Evolutionary conservation across 2,797 vertebrate species (phyloP).

Genomic region (Urophycis tenuis): DNA sequence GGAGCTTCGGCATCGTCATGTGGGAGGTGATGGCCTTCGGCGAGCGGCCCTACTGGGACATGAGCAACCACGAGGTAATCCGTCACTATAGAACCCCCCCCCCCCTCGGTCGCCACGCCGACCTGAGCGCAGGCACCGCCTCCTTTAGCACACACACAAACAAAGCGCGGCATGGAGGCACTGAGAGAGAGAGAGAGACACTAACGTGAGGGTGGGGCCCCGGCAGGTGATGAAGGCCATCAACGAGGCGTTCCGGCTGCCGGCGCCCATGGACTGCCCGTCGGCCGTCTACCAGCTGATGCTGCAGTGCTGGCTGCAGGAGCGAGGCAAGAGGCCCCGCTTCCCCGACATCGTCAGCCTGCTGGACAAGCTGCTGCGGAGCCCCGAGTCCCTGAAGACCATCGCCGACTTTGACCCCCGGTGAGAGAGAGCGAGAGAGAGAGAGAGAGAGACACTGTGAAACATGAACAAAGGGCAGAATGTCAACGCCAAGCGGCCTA

Average conservation of each 20-base stretch:
- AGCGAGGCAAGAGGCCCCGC: slow-evolving; percentile 84
- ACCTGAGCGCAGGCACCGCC: too few species aligned
- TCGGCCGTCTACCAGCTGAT: slow-evolving; percentile 96
- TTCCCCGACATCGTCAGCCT: slow-evolving; percentile 90
- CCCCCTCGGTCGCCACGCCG: too few species aligned
- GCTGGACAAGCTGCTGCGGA: slow-evolving; percentile 90
- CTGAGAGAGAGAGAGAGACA: too few species aligned
- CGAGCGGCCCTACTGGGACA: slow-evolving; percentile 95
- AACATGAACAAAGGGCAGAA: too few species aligned
- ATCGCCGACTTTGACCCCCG: slow-evolving; percentile 94
- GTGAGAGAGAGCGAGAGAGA: slow-evolving; percentile 60
- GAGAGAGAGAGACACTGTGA: too few species aligned
- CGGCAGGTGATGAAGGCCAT: slow-evolving; percentile 95
- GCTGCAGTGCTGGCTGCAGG: slow-evolving; percentile 97
- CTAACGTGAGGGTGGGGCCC: neutral
- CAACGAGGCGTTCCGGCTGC: slow-evolving; percentile 92
- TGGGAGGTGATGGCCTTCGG: slow-evolving; percentile 99
- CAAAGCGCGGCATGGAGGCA: too few species aligned
- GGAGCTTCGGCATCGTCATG: slow-evolving; percentile 98
- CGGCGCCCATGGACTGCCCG: slow-evolving; percentile 92
- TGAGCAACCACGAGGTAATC: slow-evolving; percentile 76
- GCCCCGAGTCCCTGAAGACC: slow-evolving; percentile 88
- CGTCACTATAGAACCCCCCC: neutral
- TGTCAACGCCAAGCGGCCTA: neutral
- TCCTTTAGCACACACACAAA: too few species aligned